Percentiles rank a stretch among this genome's conserved stretches.
Evolutionary conservation across 2,888 invertebrate genomes (phyloP).

Genomic region (Rhimphoctona megacephalus): DNA sequence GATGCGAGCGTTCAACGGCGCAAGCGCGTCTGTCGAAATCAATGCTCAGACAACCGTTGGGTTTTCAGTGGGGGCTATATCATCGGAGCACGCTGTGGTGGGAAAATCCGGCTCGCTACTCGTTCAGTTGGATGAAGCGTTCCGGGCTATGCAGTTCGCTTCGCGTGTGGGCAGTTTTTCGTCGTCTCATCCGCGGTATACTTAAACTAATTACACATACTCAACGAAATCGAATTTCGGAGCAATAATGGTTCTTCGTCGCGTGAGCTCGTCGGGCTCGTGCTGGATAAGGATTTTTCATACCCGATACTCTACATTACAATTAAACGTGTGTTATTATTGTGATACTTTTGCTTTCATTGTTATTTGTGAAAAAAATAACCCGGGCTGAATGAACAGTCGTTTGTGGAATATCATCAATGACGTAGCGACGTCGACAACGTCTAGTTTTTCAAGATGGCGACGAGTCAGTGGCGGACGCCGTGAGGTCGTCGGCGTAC

Average conservation of each 20-base stretch:
- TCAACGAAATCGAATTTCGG: not conserved
- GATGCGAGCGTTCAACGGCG: too few species aligned
- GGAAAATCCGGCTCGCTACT: not conserved
- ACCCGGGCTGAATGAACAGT: not conserved
- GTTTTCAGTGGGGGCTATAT: too few species aligned
- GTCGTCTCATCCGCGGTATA: not conserved
- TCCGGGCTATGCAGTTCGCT: not conserved
- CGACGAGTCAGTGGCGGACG: not conserved
- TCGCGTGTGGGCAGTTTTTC: not conserved
- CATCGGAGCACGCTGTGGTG: not conserved
- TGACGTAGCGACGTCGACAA: not conserved
- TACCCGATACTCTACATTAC: not conserved
- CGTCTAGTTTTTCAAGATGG: not conserved
- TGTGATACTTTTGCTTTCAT: not conserved
- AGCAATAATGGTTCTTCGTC: not conserved
- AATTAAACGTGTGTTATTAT: not conserved
- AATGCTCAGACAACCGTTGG: too few species aligned
- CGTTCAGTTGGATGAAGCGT: not conserved
- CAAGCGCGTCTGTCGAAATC: too few species aligned
- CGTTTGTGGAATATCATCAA: not conserved
- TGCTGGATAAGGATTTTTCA: not conserved
- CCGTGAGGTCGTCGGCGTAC: not conserved
- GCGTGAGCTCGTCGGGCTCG: not conserved
- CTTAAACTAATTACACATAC: not conserved
- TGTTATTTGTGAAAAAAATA: not conserved